These are phyloP conservation scores for Apostichopus japonicus DNA, from an alignment of 35 echinoderm and acorn worm species.

Conservation along the genomic window DNA sequence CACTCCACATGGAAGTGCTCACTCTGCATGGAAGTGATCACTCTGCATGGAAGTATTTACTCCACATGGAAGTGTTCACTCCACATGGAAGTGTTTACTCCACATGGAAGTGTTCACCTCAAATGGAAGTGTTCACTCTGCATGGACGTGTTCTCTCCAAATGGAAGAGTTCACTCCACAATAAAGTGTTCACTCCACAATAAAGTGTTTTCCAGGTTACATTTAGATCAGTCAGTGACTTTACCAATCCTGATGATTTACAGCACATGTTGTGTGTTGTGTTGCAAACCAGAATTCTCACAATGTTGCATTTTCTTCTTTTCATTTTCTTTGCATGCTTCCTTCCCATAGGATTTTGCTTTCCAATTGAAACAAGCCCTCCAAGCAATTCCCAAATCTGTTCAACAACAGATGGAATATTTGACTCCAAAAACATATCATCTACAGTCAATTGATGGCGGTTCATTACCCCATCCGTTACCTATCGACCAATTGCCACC, in stretches of 20 bases:
- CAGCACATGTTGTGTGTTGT: neutral
- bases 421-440: constrained; percentile 27
- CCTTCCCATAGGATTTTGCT: constrained; percentile 24
- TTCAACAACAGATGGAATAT: neutral
- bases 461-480: neutral
- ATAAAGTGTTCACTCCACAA: too few species aligned
- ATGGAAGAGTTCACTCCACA: too few species aligned
- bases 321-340: neutral
- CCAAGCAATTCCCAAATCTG: constrained; percentile 24
- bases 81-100: too few species aligned
- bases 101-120: too few species aligned
- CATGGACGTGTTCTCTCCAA: too few species aligned
- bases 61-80: too few species aligned
- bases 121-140: too few species aligned
- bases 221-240: too few species aligned
- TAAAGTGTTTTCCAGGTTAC: too few species aligned
- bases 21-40: too few species aligned
- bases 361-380: constrained; percentile 32
- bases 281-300: neutral
- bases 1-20: too few species aligned
- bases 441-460: neutral
- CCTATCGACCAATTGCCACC: neutral
- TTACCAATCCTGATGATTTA: neutral
- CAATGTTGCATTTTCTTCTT: constrained; percentile 13
- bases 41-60: too few species aligned